Percentiles rank a stretch among this genome's conserved stretches.
Conservation (phyloP, 2,113 vertebrate genomes). For the Colistium nudipinnis region DNA sequence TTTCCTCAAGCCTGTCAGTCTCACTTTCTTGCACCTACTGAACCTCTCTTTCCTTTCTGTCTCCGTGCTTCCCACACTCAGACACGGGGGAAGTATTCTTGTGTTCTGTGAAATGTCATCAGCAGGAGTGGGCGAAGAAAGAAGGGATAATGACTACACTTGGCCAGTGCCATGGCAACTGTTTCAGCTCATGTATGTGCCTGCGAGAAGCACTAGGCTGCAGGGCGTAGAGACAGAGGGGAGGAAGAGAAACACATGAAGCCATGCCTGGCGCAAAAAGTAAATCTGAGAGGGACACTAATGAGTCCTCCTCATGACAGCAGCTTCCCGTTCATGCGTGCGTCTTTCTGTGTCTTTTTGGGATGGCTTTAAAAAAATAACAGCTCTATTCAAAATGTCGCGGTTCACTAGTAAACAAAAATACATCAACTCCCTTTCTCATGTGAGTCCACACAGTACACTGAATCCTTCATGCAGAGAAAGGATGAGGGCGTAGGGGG, state of each 20-base stretch:
- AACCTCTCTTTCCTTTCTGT: background rate
- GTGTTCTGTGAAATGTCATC: conserved; percentile 63
- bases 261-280: conserved; percentile 51
- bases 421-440: background rate
- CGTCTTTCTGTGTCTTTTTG: background rate
- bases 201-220: conserved; percentile 24
- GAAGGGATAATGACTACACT: conserved; percentile 63
- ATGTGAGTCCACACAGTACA: conserved; percentile 10
- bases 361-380: background rate
- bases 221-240: conserved; percentile 22
- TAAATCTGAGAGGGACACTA: conserved; percentile 29
- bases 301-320: background rate
- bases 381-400: background rate
- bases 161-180: conserved; percentile 77
- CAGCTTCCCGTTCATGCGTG: background rate
- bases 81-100: conserved; percentile 42
- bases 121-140: conserved; percentile 54
- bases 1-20: background rate
- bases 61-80: conserved; percentile 32
- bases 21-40: background rate
- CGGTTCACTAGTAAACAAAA: conserved; percentile 6
- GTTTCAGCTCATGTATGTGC: conserved; percentile 43
- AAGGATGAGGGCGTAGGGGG: conserved; percentile 6
- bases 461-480: conserved; percentile 52
- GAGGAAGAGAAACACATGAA: conserved; percentile 42